These are phyloP conservation scores for Parnassius mnemosyne DNA, from an alignment of 2,888 invertebrate genomes.

Conservation along the genomic window DNA sequence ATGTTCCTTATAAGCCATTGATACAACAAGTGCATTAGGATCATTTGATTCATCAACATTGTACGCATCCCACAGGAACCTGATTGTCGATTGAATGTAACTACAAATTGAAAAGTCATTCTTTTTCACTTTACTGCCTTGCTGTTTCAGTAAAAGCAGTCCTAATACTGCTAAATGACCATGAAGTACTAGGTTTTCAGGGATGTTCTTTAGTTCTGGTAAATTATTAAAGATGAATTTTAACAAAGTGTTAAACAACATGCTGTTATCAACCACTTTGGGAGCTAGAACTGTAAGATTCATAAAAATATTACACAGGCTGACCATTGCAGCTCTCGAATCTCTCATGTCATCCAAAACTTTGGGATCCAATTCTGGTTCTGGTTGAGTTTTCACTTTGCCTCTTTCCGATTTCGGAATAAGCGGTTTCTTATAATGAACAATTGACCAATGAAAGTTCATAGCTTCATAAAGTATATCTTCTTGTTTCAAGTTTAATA, in stretches of 20 bases:
- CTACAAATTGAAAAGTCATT: slow-evolving; percentile 94
- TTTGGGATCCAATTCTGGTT: slow-evolving; percentile 86
- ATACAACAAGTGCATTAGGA: slow-evolving; percentile 89
- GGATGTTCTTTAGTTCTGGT: slow-evolving; percentile 90
- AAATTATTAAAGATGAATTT: slow-evolving; percentile 92
- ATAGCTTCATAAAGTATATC: slow-evolving; percentile 89
- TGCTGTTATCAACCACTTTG: slow-evolving; percentile 88
- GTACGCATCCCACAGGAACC: slow-evolving; percentile 96
- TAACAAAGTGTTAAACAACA: slow-evolving; percentile 88
- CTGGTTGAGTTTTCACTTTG: slow-evolving; percentile 87
- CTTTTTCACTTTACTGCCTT: slow-evolving; percentile 89
- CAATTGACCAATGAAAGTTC: slow-evolving; percentile 92
- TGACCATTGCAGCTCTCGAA: slow-evolving; percentile 91
- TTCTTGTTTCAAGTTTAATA: slow-evolving; percentile 89
- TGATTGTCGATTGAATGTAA: slow-evolving; percentile 92
- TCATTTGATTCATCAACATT: slow-evolving; percentile 93
- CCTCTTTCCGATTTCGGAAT: slow-evolving; percentile 90
- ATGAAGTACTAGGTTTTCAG: slow-evolving; percentile 91
- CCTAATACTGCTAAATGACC: slow-evolving; percentile 93
- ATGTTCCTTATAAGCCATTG: slow-evolving; percentile 91
- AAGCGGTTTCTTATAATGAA: slow-evolving; percentile 90
- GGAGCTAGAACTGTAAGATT: slow-evolving; percentile 94
- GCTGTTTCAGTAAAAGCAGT: slow-evolving; percentile 89
- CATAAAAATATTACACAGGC: slow-evolving; percentile 95
- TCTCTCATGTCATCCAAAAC: slow-evolving; percentile 91